Evolutionary conservation across 2,113 vertebrate species (phyloP).

Genomic region (Pavo muticus): DNA sequence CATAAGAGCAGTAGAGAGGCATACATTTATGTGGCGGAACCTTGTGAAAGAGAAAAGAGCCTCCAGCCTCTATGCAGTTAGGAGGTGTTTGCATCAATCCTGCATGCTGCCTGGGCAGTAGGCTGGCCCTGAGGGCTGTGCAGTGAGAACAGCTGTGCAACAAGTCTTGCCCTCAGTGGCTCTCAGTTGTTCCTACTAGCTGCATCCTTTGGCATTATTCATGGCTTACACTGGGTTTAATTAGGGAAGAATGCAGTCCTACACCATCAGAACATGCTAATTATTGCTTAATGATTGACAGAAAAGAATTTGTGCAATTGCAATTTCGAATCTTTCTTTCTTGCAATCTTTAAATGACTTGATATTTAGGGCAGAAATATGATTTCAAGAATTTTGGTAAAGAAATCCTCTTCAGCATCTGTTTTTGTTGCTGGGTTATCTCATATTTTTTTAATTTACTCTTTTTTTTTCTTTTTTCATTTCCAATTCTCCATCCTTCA

Average conservation of each 20-base stretch:
- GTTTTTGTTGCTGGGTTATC: background rate
- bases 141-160: background rate
- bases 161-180: background rate
- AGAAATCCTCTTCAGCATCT: background rate
- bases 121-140: background rate
- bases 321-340: background rate
- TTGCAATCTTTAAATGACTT: background rate
- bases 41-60: background rate
- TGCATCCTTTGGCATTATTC: background rate
- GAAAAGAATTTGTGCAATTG: background rate
- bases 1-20: too few relatives aligned
- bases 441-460: slow-evolving; percentile 36
- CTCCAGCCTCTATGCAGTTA: too few relatives aligned
- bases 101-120: background rate
- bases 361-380: background rate
- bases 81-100: background rate
- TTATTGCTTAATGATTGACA: background rate
- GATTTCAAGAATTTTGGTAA: background rate
- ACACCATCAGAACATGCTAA: background rate
- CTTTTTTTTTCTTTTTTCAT: background rate
- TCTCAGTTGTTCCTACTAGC: too few relatives aligned
- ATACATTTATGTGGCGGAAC: background rate
- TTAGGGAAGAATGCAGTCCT: background rate
- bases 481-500: slow-evolving; percentile 12
- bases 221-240: background rate